Evolutionary conservation across 2,113 vertebrate genomes (phyloP), one percentile per base, ranked within the genome.

Genomic region (Amazona vittata): DNA sequence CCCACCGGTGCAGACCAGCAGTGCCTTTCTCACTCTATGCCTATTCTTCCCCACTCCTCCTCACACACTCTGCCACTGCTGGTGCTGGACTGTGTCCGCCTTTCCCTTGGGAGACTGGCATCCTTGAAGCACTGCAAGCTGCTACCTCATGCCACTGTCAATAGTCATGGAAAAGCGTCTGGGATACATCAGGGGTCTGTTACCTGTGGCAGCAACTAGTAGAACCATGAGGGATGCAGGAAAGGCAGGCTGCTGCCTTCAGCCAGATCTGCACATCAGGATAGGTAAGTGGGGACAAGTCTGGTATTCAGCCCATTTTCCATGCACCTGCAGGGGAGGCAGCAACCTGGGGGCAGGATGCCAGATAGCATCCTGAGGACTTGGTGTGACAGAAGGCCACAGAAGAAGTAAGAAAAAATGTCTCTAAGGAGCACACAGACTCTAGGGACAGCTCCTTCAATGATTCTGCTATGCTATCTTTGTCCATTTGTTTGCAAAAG

Each of bases 261-360:
- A 60, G 26, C 11, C 31, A 21, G 41, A 63, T 11, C 33, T 15
- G 12, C 15, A 41, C n/a, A 84, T 26, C 5, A 4, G 6, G 11
- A 22, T 0, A 0, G 15, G 11, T 33, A n/a, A 39, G 11, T 5
- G 21, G 21, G 35, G 15, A 14, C 0, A 1, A 14, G 17, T 15
- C 1, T 0, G 24, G 43, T 62, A 39, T 49, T 12, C 24, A 57
- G 28, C 11, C 7, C 10, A 6, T 57, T 68, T 43, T 25, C 12
- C 2, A 4, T 11, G 16, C 53, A 50, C 12, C 39, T 35, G 8
- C 44, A 80, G 49, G 29, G 74, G 24, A 68, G 24, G 33, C 31
- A 63, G 28, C 33, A 79, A 26, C 20, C 13, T 62, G 31, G 22
- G 16, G 73, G 12, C 15, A 52, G 78, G 20, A 33, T 57, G 41